Conservation (phyloP, 2,113 vertebrate species). For the Empidonax alnorum region DNA sequence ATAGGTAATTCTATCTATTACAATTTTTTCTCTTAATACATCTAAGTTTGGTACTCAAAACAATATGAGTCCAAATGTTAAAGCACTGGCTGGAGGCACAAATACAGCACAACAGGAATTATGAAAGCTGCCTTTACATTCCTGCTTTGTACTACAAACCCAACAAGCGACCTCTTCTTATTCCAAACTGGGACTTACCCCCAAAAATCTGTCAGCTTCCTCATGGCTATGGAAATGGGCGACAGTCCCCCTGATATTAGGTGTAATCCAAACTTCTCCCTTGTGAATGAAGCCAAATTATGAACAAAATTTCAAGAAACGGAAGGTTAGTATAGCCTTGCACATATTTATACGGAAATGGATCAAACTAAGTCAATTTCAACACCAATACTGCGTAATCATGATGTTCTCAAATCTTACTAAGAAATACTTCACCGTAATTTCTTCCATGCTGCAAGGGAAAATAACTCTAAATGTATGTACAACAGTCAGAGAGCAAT, state of each 20-base stretch:
- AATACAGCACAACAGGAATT: constrained; percentile 52
- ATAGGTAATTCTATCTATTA: not conserved
- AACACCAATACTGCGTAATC: not conserved
- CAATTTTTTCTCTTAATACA: constrained; percentile 41
- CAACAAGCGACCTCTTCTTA: not conserved
- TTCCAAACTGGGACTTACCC: not conserved
- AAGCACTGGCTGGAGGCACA: constrained; percentile 71
- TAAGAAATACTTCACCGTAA: not conserved
- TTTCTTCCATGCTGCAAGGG: constrained; percentile 36
- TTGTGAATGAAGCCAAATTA: constrained; percentile 5
- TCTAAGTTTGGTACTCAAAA: constrained; percentile 56
- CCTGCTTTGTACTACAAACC: constrained; percentile 35
- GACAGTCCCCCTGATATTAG: not conserved
- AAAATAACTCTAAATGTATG: constrained; percentile 1
- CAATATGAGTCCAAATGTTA: constrained; percentile 54
- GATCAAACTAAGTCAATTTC: not conserved
- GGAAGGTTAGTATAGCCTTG: not conserved
- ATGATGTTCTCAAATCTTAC: not conserved
- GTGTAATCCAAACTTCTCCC: not conserved
- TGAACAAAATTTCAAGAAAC: not conserved
- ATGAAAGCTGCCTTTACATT: constrained; percentile 39
- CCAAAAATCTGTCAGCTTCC: not conserved
- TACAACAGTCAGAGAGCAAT: not conserved
- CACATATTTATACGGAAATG: not conserved
- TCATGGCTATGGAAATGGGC: not conserved